phyloP scores from a whole-genome alignment of 2,113 vertebrate species.

The Tauraco erythrolophus region DNA sequence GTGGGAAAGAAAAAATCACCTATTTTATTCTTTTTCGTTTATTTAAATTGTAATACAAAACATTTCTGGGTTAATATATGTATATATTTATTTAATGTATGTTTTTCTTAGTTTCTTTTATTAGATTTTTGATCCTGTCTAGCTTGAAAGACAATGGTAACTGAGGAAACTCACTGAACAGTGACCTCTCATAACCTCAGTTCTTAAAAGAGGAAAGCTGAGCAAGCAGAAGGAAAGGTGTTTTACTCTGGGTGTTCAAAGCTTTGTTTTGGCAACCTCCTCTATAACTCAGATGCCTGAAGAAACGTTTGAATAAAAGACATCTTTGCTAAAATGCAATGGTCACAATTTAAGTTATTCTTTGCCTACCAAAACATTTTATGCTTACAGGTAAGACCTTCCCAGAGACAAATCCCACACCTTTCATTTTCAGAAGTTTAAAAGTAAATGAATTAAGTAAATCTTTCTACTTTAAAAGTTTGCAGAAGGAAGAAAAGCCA shows the following conservation, averaged over 20 bases:
- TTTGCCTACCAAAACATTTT: constrained; percentile 15
- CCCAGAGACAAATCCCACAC: constrained; percentile 17
- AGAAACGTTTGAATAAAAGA: background rate
- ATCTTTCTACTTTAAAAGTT: background rate
- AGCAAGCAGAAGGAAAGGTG: background rate
- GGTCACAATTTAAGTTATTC: background rate
- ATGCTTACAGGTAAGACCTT: background rate
- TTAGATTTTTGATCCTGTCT: background rate
- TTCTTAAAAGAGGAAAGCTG: background rate
- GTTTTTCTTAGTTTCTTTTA: background rate
- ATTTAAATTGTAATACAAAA: background rate
- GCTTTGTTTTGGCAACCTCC: background rate
- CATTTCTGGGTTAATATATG: background rate
- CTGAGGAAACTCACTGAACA: background rate
- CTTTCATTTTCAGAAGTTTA: background rate
- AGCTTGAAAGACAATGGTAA: background rate
- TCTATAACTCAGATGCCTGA: background rate
- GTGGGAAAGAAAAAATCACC: background rate
- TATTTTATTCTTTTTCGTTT: background rate
- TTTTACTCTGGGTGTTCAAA: background rate
- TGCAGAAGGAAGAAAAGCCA: background rate
- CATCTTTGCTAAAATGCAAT: background rate
- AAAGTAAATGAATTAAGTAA: background rate
- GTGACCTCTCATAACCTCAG: background rate
- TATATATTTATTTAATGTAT: background rate